Conservation (phyloP, 2,888 invertebrate species). For the Schizotus pectinicornis region DNA sequence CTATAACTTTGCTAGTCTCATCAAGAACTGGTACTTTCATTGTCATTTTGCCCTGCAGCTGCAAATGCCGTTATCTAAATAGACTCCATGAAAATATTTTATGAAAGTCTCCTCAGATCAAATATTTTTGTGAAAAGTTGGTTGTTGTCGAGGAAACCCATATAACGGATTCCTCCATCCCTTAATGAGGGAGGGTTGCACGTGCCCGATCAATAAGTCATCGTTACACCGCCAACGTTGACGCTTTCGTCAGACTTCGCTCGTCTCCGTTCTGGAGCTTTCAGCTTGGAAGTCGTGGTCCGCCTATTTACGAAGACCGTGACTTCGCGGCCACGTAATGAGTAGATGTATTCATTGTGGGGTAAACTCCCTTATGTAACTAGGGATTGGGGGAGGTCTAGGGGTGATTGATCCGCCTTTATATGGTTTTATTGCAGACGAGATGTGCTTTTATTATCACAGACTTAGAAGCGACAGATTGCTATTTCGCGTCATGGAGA, state of each 20-base stretch:
- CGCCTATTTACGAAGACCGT: conserved; percentile 38
- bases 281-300: conserved; percentile 10
- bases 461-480: conserved; percentile 46
- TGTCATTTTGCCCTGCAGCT: too few relatives aligned
- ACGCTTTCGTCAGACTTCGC: conserved; percentile 15
- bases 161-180: conserved; percentile 33
- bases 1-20: too few relatives aligned
- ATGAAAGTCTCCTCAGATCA: background rate
- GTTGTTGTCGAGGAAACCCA: conserved; percentile 12
- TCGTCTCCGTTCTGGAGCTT: conserved; percentile 1
- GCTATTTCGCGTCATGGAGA: conserved; percentile 49
- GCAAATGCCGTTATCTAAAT: too few relatives aligned
- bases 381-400: conserved; percentile 44
- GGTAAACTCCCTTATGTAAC: conserved; percentile 52
- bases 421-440: conserved; percentile 56
- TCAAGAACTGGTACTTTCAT: too few relatives aligned
- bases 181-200: conserved; percentile 30
- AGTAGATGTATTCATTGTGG: conserved; percentile 57
- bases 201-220: conserved; percentile 46
- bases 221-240: conserved; percentile 4
- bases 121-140: conserved; percentile 4
- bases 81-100: too few relatives aligned
- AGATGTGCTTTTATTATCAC: conserved; percentile 55
- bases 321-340: conserved; percentile 56
- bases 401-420: conserved; percentile 53